These are phyloP conservation scores for Athene cunicularia DNA, from an alignment of 2,113 vertebrate genomes.

Conservation along the genomic window DNA sequence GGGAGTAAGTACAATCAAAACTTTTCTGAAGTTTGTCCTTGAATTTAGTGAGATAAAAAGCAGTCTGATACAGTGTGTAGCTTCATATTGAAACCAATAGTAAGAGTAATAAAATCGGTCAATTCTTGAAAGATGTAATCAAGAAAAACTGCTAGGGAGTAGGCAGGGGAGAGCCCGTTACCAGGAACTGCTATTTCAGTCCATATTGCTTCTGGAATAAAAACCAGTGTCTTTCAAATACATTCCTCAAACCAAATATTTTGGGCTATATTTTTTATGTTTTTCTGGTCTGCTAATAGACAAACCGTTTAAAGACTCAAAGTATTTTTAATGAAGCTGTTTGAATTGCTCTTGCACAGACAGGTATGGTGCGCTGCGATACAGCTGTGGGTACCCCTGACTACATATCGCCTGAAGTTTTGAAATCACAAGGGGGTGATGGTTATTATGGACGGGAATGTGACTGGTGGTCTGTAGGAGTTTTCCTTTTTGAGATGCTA, in stretches of 20 bases:
- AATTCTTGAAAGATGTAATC: not conserved
- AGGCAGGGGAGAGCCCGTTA: not conserved
- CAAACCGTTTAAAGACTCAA: not conserved
- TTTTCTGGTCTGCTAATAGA: not conserved
- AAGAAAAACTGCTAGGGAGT: not conserved
- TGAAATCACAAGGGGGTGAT: constrained; percentile 97
- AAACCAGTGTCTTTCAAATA: not conserved
- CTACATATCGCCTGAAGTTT: constrained; percentile 95
- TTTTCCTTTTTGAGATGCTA: constrained; percentile 98
- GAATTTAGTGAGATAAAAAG: not conserved
- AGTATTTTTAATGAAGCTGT: not conserved
- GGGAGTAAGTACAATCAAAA: not conserved
- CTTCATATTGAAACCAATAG: not conserved
- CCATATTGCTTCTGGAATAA: not conserved
- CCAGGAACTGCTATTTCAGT: not conserved
- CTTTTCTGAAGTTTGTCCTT: not conserved
- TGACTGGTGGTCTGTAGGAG: constrained; percentile 99
- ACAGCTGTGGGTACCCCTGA: constrained; percentile 96
- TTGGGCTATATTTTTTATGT: not conserved
- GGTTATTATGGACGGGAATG: constrained; percentile 95
- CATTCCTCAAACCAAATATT: not conserved
- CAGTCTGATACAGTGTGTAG: not conserved
- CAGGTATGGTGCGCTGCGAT: constrained; percentile 96
- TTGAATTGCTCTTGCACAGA: constrained; percentile 75
- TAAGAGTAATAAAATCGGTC: not conserved